These are phyloP conservation scores for Neodiprion pinetum DNA, from an alignment of 1,140 invertebrate species.

Conservation along the genomic window DNA sequence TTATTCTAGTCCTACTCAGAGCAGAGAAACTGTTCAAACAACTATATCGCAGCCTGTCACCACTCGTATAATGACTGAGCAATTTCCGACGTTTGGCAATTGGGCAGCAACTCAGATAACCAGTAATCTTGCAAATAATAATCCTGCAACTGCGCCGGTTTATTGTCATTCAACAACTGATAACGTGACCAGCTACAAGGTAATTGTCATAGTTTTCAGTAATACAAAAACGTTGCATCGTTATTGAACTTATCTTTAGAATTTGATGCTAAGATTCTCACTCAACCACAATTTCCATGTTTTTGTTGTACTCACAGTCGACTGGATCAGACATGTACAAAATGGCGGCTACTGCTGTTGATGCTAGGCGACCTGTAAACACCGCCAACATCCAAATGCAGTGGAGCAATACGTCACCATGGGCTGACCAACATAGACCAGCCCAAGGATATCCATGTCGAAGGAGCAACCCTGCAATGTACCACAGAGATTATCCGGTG, in stretches of 20 bases:
- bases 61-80: constrained; percentile 35
- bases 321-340: constrained; percentile 28
- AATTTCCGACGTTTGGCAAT: constrained; percentile 53
- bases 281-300: too few relatives aligned
- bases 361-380: constrained; percentile 8
- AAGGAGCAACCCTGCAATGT: background rate
- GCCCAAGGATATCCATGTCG: background rate
- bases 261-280: too few relatives aligned
- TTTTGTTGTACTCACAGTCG: constrained; percentile 17
- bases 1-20: too few relatives aligned
- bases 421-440: background rate
- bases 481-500: background rate
- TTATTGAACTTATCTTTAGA: too few relatives aligned
- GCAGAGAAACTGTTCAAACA: background rate
- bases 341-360: constrained; percentile 12
- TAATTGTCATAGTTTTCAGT: background rate
- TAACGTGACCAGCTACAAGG: background rate
- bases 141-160: background rate
- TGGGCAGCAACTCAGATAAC: constrained; percentile 43
- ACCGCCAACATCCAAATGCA: constrained; percentile 29
- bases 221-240: too few relatives aligned
- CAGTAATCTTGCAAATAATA: constrained; percentile 24
- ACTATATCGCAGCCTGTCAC: background rate
- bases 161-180: background rate
- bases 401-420: constrained; percentile 21